Conservation (phyloP, 1,140 invertebrate species). For the Bombyx mori region DNA sequence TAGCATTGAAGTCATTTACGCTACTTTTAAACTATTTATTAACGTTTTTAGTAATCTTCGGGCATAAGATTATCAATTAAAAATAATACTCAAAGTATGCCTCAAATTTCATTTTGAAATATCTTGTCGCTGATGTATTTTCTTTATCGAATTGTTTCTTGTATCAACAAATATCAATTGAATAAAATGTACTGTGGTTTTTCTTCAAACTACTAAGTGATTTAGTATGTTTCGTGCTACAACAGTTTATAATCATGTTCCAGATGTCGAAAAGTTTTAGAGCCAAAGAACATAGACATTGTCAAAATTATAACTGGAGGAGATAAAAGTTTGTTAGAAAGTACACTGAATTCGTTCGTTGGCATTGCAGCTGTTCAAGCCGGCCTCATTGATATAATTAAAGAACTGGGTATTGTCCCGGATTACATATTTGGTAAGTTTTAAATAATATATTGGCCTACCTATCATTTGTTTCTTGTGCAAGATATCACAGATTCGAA, state of each 20-base stretch:
- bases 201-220: no score
- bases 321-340: slow-evolving; percentile 77
- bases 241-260: not conserved
- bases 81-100: no score
- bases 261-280: slow-evolving; percentile 72
- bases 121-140: no score
- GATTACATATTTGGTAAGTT: slow-evolving; percentile 17
- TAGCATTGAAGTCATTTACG: not conserved
- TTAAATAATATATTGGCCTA: not conserved
- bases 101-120: no score
- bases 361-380: slow-evolving; percentile 86
- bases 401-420: slow-evolving; percentile 75
- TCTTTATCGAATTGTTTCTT: no score
- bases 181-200: no score
- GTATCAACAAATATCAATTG: no score
- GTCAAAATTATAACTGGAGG: slow-evolving; percentile 77
- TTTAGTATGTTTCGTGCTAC: no score
- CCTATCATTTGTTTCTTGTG: not conserved
- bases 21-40: no score
- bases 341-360: slow-evolving; percentile 83
- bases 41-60: no score
- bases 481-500: no score
- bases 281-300: slow-evolving; percentile 78
- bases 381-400: slow-evolving; percentile 81
- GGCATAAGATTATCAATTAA: no score